phyloP scores from a whole-genome alignment of 1,140 invertebrate species.

The Cecropterus lyciades region DNA sequence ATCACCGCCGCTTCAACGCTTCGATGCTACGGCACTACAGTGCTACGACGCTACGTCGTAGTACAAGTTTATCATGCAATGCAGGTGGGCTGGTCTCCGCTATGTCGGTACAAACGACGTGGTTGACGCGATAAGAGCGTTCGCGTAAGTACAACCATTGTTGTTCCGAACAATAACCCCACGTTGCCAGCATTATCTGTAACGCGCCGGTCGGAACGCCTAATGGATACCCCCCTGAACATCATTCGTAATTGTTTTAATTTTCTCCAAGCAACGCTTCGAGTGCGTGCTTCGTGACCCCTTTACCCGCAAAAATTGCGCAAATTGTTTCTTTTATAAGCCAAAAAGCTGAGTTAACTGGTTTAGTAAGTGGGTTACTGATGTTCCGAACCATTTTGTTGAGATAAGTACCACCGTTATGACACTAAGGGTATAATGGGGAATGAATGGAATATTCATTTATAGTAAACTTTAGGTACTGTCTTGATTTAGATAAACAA shows the following conservation, averaged over 20 bases:
- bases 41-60: constrained; percentile 15
- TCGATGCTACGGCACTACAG: not conserved
- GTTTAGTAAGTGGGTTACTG: constrained; percentile 25
- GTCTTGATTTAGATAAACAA: not conserved
- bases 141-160: constrained; percentile 64
- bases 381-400: constrained; percentile 7
- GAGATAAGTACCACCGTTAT: constrained; percentile 9
- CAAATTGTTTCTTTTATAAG: constrained; percentile 14
- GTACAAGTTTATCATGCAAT: constrained; percentile 17
- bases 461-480: not conserved
- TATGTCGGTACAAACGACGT: constrained; percentile 62
- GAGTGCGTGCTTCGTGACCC: constrained; percentile 6
- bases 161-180: constrained; percentile 67
- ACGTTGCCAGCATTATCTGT: constrained; percentile 63
- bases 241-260: constrained; percentile 66
- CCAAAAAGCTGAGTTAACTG: constrained; percentile 20
- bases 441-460: not conserved
- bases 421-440: constrained; percentile 4
- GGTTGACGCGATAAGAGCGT: constrained; percentile 68
- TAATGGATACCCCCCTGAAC: constrained; percentile 62
- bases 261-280: constrained; percentile 50
- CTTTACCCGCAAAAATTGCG: constrained; percentile 3
- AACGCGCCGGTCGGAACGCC: constrained; percentile 49
- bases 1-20: not conserved
- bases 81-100: constrained; percentile 51